A percentile compares a stretch with the other conserved stretches of the same genome.
Conservation (phyloP, 2,113 vertebrate species). For the Pandion haliaetus region DNA sequence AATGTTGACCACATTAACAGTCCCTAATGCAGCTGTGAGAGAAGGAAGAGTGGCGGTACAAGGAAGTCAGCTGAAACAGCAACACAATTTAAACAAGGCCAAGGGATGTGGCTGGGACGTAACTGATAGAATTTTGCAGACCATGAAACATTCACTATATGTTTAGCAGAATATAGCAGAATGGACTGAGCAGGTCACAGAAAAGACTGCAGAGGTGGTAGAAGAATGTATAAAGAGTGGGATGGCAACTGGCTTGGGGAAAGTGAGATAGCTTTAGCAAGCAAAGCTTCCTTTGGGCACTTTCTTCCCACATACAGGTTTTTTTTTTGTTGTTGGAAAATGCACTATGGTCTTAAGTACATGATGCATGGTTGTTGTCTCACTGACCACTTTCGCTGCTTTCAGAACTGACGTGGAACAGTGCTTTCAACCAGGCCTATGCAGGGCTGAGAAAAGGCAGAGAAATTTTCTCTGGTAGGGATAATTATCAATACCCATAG, state of each 20-base stretch:
- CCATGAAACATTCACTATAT: not conserved
- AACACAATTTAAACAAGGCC: not conserved
- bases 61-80: not conserved
- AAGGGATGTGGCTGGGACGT: not conserved
- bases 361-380: not conserved
- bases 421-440: not conserved
- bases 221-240: not conserved
- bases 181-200: not conserved
- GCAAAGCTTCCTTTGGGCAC: not conserved
- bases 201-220: not conserved
- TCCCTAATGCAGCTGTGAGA: not conserved
- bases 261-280: not conserved
- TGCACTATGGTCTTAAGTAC: not conserved
- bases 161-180: not conserved
- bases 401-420: not conserved
- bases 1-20: not conserved
- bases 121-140: not conserved
- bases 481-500: not conserved
- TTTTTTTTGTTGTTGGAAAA: not conserved
- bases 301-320: rapidly evolving
- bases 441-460: not conserved
- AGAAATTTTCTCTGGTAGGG: not conserved
- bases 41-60: not conserved
- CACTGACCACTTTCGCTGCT: not conserved
- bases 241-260: not conserved